These are phyloP conservation scores for Nematostella vectensis DNA, from an alignment of 92 coral and sea anemone species.

Conservation along the genomic window DNA sequence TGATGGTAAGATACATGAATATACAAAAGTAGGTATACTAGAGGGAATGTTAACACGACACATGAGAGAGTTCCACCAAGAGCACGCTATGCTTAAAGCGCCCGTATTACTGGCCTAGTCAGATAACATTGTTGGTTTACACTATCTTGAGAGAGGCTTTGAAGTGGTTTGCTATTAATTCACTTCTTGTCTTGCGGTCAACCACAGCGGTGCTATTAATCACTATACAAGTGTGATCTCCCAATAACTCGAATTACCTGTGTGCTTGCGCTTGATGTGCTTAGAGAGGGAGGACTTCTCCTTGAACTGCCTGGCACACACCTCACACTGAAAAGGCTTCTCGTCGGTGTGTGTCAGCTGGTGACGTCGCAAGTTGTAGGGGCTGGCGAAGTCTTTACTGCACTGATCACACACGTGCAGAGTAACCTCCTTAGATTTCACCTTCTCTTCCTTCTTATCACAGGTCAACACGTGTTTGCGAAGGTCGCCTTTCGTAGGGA, in stretches of 20 bases:
- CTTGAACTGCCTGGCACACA: conserved; percentile 84
- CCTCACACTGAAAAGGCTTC: conserved; percentile 89
- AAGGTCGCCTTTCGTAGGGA: conserved; percentile 95
- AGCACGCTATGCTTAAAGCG: too few relatives aligned
- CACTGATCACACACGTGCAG: conserved; percentile 94
- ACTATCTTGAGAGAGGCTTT: too few relatives aligned
- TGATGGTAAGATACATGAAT: background rate
- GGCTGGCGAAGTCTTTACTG: conserved; percentile 98
- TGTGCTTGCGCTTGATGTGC: conserved; percentile 96
- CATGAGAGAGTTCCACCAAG: too few relatives aligned
- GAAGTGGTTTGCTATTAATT: too few relatives aligned
- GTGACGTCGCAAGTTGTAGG: conserved; percentile 93
- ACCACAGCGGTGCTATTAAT: too few relatives aligned
- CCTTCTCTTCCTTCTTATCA: conserved; percentile 81
- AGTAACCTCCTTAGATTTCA: conserved; percentile 82
- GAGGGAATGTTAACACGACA: too few relatives aligned
- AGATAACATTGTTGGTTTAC: too few relatives aligned
- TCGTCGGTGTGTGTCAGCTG: conserved; percentile 98
- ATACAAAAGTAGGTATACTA: too few relatives aligned
- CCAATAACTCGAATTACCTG: too few relatives aligned
- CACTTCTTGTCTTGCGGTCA: too few relatives aligned
- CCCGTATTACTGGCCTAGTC: too few relatives aligned
- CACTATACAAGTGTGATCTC: too few relatives aligned
- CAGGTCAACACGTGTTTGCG: conserved; percentile 86
- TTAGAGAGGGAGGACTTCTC: conserved; percentile 97